Base-by-base conservation (phyloP, 2,888 invertebrate genomes). In the Meiosimyza decipiens region DNA sequence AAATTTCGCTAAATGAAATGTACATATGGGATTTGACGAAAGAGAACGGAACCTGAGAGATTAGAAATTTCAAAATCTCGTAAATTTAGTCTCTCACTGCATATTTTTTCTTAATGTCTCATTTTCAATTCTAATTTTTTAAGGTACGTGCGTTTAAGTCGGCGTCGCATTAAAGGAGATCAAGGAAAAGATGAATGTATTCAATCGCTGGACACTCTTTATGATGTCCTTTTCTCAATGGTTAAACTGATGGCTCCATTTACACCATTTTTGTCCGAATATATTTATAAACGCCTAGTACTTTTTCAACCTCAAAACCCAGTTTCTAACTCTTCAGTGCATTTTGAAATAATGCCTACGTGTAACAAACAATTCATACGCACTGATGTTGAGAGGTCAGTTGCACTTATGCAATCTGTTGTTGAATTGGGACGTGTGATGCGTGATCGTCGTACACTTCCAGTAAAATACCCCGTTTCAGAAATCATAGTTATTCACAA, bases 401-500 rank as follows among this genome's bases (percentile, higher is more conserved):
- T 99, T 0, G 90, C 93, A 49, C 89, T 93, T 78, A 98, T 99
- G 98, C 99, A 99, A 88, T 91, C 92, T 54, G 95, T 99, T 2
- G 95, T 99, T 76, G 99, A 99, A 85, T 88, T 99, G 49, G 98
- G 98, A 1, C 91, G 99, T 77, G 92, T 98, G 11, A 90, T 98
- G 74, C 90, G 99, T 74, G 99, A 99, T 84, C 90, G 97, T 62
- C 95, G 95, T 85, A 97, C 96, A 3, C 91, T 98, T 75, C 98
- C 99, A 0, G 91, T 97, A 3, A 99, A 98, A 89, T 98, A 98
- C 88, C 99, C 99, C 0, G 88, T 99, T 75, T 96, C 95, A 18
- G 98, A 98, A 88, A 92, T 99, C 79, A 93, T 99, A n/a, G 93
- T 99, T 7, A 95, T 99, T 78, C 96, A 98, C 85, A 94, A 95